Evolutionary conservation across 2,113 vertebrate genomes (phyloP).

Genomic region (Capreolus pygargus): DNA sequence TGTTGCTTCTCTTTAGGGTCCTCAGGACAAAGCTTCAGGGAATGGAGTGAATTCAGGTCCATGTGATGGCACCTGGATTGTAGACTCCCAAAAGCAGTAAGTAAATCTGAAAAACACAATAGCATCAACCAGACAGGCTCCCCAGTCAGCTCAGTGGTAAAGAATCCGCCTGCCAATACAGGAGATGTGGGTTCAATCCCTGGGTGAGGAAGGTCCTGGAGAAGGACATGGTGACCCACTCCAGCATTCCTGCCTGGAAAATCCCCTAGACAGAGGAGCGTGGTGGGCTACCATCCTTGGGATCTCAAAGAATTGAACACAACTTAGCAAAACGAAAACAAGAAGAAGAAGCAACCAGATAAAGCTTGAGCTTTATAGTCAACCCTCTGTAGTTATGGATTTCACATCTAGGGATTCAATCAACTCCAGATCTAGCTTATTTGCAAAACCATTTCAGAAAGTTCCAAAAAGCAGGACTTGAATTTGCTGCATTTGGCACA

Average conservation of each 20-base stretch:
- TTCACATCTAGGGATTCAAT: not conserved
- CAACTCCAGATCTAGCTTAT: not conserved
- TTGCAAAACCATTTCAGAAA: not conserved
- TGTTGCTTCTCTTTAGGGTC: not conserved
- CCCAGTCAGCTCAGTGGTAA: not conserved
- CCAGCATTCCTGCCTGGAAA: not conserved
- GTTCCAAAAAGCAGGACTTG: not conserved
- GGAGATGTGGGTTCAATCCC: not conserved
- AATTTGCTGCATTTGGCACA: not conserved
- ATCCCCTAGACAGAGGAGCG: not conserved
- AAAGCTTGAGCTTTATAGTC: not conserved
- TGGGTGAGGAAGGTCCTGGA: not conserved
- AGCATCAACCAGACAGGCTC: not conserved
- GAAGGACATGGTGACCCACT: not conserved
- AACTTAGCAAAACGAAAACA: rapidly evolving
- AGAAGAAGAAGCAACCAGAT: not conserved
- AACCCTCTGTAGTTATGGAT: not conserved
- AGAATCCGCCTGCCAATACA: not conserved
- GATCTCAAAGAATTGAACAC: not conserved
- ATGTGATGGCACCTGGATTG: rapidly evolving
- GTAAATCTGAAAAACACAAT: not conserved
- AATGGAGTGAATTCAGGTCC: not conserved
- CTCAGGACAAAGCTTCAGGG: too few relatives aligned
- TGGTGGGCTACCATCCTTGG: not conserved
- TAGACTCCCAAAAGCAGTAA: not conserved